Evolutionary conservation across 2,888 invertebrate species (phyloP), one percentile per base, ranked within the genome.

Genomic region (Caenorhabditis plicata): DNA sequence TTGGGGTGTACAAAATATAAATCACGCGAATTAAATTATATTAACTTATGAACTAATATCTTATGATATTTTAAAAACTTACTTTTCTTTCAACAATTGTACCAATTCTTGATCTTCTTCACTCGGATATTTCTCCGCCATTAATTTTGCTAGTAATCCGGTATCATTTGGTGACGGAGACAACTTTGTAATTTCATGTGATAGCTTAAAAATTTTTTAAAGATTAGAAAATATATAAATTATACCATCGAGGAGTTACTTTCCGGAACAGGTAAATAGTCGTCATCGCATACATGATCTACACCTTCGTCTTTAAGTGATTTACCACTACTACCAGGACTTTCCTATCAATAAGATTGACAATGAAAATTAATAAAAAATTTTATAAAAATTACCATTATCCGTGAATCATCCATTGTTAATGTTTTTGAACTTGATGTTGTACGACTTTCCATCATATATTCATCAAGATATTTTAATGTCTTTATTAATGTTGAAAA

Each of bases 401-500:
- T 35, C n/a, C 55, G 40, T 2, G 64, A 68, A 44, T 64, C 67
- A 20, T 54, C 62, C 53, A 64, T 61, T 5, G 54, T 55, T n/a
- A 64, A 13, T 1, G 68, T 68, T 32, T 66, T 64, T 13, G 69
- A 58, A 35, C 64, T 58, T 19, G 64, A 52, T 17, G 48, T 49
- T 17, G 39, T 57, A 23, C 52, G 27, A 39, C 68, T 70, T 27
- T 70, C 72, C 26, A 60, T 57, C 72, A 72, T 72, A 47, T 61
- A 72, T 32, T 71, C 71, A 35, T 68, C 69, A 33, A 69, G 31
- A 52, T 61, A 69, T 19, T 63, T 53, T 17, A 54, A 23, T 2
- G 55, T 56, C 39, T 35, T 15, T 25, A 36, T 13, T n/a, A 13
- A 17, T 15, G 15, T 43, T 33, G 9, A 11, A 27, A n/a, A 17